Conservation (phyloP, 2,888 invertebrate species). For the Ophraella communa region DNA sequence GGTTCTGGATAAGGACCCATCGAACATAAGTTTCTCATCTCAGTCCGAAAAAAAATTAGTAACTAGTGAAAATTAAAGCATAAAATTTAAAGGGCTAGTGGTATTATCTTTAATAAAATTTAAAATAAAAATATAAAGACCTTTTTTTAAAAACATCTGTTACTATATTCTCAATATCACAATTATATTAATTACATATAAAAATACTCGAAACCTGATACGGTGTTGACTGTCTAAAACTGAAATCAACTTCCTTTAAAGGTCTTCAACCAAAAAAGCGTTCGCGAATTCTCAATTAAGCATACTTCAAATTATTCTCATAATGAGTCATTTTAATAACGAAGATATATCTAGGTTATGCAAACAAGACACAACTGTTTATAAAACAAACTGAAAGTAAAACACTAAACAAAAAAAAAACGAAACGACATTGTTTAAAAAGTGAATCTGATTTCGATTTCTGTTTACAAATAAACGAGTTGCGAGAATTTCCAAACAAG, state of each 20-base stretch:
- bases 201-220: not conserved
- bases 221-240: not conserved
- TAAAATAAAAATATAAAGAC: no score
- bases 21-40: no score
- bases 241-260: not conserved
- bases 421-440: conserved; percentile 33
- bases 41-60: no score
- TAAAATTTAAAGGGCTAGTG: no score
- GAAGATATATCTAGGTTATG: conserved; percentile 15
- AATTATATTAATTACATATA: not conserved
- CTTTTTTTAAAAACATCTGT: not conserved
- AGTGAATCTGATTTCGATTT: conserved; percentile 35
- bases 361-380: conserved; percentile 16
- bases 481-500: conserved; percentile 26
- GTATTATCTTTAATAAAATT: no score
- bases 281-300: not conserved
- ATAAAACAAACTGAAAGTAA: conserved; percentile 31
- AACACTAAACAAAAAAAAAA: conserved; percentile 22
- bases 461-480: conserved; percentile 25
- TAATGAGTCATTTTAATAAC: conserved; percentile 4
- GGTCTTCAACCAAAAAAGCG: not conserved
- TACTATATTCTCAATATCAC: not conserved
- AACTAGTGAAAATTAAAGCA: no score
- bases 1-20: no score
- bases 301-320: not conserved